Evolutionary conservation across 2,888 invertebrate species (phyloP).

Genomic region (Drosophila maculinotata): DNA sequence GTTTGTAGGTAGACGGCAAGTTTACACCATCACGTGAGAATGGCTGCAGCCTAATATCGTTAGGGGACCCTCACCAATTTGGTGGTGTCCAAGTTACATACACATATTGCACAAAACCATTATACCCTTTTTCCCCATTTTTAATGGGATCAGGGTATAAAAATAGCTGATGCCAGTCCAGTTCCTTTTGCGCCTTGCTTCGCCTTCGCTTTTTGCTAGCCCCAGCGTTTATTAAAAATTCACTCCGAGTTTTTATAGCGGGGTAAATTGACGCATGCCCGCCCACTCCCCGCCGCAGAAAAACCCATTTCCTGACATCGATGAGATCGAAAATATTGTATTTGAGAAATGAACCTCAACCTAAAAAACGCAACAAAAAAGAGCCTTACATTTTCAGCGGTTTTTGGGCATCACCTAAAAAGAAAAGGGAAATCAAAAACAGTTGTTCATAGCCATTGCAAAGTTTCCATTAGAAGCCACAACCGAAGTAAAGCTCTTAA

Average conservation of each 20-base stretch:
- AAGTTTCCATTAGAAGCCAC: constrained; percentile 34
- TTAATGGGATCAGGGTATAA: too few species aligned
- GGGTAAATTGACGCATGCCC: constrained; percentile 48
- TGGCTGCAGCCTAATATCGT: too few species aligned
- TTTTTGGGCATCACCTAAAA: constrained; percentile 27
- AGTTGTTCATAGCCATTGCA: constrained; percentile 13
- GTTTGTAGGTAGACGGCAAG: too few species aligned
- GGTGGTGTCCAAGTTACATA: too few species aligned
- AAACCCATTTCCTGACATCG: constrained; percentile 61
- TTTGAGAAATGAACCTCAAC: constrained; percentile 35
- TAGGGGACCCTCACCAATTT: too few species aligned
- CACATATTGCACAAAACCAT: too few species aligned
- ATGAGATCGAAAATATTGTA: constrained; percentile 76
- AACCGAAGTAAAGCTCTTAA: constrained; percentile 23
- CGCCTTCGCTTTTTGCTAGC: constrained; percentile 25
- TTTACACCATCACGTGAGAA: too few species aligned
- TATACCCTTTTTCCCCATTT: too few species aligned
- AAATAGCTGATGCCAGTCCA: constrained; percentile 17
- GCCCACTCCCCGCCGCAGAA: constrained; percentile 18
- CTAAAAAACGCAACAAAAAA: constrained; percentile 20
- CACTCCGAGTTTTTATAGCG: constrained; percentile 67
- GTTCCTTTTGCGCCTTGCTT: constrained; percentile 17
- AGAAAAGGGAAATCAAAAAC: constrained; percentile 23
- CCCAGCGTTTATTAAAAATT: constrained; percentile 73
- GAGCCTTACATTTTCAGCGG: constrained; percentile 56